phyloP scores from a whole-genome alignment of 2,113 vertebrate species.

The Aix galericulata region DNA sequence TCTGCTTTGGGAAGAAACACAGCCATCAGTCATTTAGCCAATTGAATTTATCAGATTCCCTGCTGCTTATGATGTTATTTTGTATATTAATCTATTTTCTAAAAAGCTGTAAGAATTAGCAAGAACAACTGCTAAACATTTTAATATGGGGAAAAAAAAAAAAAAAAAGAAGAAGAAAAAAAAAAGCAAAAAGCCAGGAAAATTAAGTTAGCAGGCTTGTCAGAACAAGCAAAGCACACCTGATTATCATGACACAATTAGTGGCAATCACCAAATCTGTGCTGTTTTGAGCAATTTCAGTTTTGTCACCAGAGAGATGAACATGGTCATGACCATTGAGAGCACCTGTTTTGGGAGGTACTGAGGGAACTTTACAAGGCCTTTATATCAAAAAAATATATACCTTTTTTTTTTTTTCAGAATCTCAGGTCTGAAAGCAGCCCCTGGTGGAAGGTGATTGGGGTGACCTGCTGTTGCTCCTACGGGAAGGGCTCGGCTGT shows the following conservation, averaged over 20 bases:
- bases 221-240: not conserved
- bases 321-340: not conserved
- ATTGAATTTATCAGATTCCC: conserved; percentile 33
- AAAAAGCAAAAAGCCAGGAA: not conserved
- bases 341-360: not conserved
- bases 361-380: not conserved
- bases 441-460: rapidly evolving
- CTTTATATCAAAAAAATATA: not conserved
- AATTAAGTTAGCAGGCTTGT: not conserved
- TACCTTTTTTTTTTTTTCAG: not conserved
- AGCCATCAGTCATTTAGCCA: conserved; percentile 25
- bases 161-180: not conserved
- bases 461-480: not conserved
- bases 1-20: not conserved
- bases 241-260: not conserved
- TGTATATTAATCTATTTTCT: conserved; percentile 16
- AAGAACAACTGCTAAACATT: not conserved
- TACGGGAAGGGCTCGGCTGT: not conserved
- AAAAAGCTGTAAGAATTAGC: not conserved
- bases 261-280: not conserved
- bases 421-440: not conserved
- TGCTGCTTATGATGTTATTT: conserved; percentile 22
- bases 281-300: not conserved
- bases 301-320: rapidly evolving
- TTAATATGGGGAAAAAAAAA: not conserved